A percentile compares a stretch with the other conserved stretches of the same genome.
These are phyloP conservation scores for Latheticus oryzae DNA, from an alignment of 2,888 invertebrate genomes.

Conservation along the genomic window DNA sequence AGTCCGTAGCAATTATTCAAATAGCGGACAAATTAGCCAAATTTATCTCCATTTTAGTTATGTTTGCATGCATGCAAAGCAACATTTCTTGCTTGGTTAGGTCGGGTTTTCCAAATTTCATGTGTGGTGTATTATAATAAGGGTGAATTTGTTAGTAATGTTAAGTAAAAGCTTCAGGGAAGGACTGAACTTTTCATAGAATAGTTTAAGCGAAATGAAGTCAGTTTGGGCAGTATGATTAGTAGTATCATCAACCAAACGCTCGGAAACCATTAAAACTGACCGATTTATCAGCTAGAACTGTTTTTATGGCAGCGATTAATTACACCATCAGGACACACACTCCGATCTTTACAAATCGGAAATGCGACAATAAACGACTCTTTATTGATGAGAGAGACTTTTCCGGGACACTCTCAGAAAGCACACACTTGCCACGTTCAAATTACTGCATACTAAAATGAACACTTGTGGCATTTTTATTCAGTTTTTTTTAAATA, in stretches of 20 bases:
- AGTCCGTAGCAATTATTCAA: conserved; percentile 33
- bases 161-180: conserved; percentile 26
- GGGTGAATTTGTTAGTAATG: conserved; percentile 28
- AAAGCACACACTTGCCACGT: no score
- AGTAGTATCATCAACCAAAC: conserved; percentile 52
- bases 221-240: conserved; percentile 48
- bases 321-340: conserved; percentile 48
- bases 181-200: conserved; percentile 23
- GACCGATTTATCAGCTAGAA: conserved; percentile 55
- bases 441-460: no score
- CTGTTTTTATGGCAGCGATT: conserved; percentile 54
- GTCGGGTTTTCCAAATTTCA: conserved; percentile 21
- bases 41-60: conserved; percentile 26
- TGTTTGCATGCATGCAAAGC: conserved; percentile 17
- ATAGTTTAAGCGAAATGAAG: conserved; percentile 38
- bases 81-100: conserved; percentile 13
- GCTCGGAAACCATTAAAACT: conserved; percentile 54
- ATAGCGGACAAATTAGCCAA: conserved; percentile 28
- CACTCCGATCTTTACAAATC: conserved; percentile 38
- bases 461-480: no score
- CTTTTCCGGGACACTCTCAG: no score
- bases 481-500: no score
- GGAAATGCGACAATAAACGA: no score
- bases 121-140: conserved; percentile 25
- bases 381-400: no score